Conservation (phyloP, 2,113 vertebrate species). For the Mus musculus region GRCm39 chr3:144698501-144699000, state of each 20-base stretch:
- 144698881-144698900: background rate
- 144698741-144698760: background rate
- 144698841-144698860: background rate
- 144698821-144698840: background rate
- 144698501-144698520: constrained; percentile 16
- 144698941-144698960: background rate
- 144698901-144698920: background rate
- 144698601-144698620: background rate
- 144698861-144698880: background rate
- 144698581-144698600: background rate
- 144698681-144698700: background rate
- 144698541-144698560: background rate
- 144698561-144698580: background rate
- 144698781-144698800: background rate
- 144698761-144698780: background rate
- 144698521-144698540: background rate
- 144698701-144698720: background rate
- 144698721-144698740: constrained; percentile 14
- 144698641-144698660: constrained; percentile 12
- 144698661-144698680: background rate
- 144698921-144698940: background rate
- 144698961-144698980: background rate
- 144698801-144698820: background rate
- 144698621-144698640: background rate
- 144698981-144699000: background rate